phyloP scores from a whole-genome alignment of 2,113 vertebrate genomes.

The Pygoscelis antarcticus region DNA sequence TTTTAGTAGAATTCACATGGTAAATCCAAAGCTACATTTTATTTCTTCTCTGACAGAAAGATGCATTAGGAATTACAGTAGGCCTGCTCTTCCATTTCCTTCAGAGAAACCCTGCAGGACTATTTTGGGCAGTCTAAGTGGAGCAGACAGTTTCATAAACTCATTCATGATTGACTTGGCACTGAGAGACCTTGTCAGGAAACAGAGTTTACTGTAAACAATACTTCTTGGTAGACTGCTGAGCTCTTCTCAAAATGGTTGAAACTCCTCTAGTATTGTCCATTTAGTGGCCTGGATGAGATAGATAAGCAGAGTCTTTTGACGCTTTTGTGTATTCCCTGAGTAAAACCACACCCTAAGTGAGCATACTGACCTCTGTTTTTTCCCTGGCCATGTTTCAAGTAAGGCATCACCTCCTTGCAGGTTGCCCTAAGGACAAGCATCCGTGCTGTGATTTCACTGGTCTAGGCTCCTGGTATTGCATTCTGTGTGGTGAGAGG shows the following conservation, averaged over 20 bases:
- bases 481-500: neutral
- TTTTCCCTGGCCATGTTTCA: neutral
- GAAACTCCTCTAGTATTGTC: neutral
- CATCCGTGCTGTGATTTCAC: neutral
- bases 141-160: conserved; percentile 24
- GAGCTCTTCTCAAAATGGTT: neutral
- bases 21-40: neutral
- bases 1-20: neutral
- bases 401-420: neutral
- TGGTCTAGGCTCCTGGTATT: neutral
- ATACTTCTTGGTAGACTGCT: neutral
- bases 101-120: neutral
- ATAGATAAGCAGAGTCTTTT: neutral
- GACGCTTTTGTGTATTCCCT: neutral
- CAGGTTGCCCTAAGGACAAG: neutral
- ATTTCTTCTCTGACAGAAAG: neutral
- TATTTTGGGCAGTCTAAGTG: neutral
- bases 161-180: conserved; percentile 1
- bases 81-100: neutral
- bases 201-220: neutral
- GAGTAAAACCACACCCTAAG: neutral
- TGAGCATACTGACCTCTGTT: neutral
- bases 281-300: neutral
- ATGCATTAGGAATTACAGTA: neutral
- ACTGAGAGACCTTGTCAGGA: neutral